Percentiles rank a stretch among this genome's conserved stretches.
These are phyloP conservation scores for Hipposideros armiger DNA, from an alignment of 2,113 vertebrate species.

Conservation along the genomic window DNA sequence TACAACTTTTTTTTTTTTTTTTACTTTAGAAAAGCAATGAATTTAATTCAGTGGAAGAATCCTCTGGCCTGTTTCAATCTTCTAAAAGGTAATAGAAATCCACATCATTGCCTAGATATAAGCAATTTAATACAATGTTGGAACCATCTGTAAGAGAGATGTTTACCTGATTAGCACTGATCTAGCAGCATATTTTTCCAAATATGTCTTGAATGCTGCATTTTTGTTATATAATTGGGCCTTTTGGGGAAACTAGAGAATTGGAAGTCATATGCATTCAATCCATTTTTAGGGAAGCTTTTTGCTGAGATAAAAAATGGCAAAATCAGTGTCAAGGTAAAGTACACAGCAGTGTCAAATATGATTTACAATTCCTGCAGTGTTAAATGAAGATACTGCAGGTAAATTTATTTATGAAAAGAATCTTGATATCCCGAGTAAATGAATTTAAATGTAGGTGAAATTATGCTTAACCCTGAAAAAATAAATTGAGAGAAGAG, in stretches of 20 bases:
- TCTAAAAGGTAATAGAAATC: background rate
- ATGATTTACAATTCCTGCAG: background rate
- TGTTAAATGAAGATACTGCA: background rate
- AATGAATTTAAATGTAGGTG: background rate
- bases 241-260: background rate
- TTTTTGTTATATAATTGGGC: background rate
- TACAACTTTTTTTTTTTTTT: background rate
- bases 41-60: background rate
- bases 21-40: background rate
- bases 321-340: background rate
- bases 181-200: background rate
- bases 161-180: background rate
- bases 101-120: background rate
- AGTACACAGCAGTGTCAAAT: background rate
- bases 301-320: background rate
- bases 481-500: background rate
- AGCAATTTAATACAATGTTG: background rate
- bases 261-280: background rate
- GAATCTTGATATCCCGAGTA: background rate
- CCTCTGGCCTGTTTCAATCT: background rate
- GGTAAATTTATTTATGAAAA: background rate
- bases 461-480: background rate
- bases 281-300: background rate
- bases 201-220: background rate
- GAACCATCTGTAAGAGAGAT: background rate